These are phyloP conservation scores for Rotaria sp. DNA, from an alignment of 2,888 invertebrate genomes.

Conservation along the genomic window DNA sequence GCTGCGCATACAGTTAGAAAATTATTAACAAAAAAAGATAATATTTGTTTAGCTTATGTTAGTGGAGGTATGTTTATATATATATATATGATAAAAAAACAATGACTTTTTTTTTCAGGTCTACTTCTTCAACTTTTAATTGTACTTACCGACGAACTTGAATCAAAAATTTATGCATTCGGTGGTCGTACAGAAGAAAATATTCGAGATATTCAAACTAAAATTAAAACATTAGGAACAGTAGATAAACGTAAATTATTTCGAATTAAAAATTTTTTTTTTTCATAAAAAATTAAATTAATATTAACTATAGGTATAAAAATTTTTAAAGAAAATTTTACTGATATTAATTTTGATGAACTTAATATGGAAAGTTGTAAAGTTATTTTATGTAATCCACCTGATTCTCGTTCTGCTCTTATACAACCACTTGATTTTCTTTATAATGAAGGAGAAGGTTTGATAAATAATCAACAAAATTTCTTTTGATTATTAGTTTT, in stretches of 20 bases:
- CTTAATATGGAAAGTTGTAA: conserved; percentile 37
- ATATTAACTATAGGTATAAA: conserved; percentile 10
- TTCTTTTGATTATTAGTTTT: not conserved
- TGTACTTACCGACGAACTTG: conserved; percentile 32
- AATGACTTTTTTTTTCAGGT: not conserved
- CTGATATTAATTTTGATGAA: conserved; percentile 35
- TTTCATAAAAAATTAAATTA: not conserved
- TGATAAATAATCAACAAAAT: not conserved
- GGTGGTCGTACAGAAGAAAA: conserved; percentile 35
- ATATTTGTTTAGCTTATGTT: conserved; percentile 33
- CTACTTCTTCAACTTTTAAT: not conserved
- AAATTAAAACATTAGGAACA: conserved; percentile 32
- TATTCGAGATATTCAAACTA: conserved; percentile 26
- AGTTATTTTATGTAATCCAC: conserved; percentile 39
- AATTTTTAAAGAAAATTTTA: conserved; percentile 33
- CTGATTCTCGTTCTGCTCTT: conserved; percentile 36
- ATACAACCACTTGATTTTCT: conserved; percentile 40
- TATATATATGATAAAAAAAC: not conserved
- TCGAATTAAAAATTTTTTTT: not conserved
- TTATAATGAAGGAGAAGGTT: conserved; percentile 41
- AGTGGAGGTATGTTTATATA: conserved; percentile 32
- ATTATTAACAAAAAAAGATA: conserved; percentile 40
- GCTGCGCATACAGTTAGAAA: conserved; percentile 35
- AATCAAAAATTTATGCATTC: conserved; percentile 38
- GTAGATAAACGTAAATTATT: not conserved